phyloP scores from a whole-genome alignment of 1,140 invertebrate genomes.

The Phymastichus coffea region DNA sequence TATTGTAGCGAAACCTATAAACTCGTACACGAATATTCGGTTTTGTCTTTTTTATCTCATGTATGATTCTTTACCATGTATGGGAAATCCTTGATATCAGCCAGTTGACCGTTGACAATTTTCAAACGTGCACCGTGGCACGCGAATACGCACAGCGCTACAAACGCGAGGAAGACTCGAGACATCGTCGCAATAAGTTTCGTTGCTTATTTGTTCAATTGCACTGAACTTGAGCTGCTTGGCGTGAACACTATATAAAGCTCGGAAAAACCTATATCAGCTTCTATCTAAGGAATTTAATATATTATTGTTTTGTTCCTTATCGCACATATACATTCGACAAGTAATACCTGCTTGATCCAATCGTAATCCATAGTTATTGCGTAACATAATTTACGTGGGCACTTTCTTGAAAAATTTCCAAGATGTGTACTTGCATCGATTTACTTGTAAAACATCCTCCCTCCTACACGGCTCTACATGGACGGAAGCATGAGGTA shows the following conservation, averaged over 20 bases:
- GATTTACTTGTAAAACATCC: no score
- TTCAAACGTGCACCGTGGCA: constrained; percentile 27
- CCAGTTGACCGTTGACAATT: constrained; percentile 59
- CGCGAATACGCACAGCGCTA: not conserved
- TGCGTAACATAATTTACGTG: no score
- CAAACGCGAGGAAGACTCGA: not conserved
- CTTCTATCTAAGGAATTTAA: constrained; percentile 1
- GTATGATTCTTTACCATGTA: constrained; percentile 62
- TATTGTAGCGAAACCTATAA: constrained; percentile 43
- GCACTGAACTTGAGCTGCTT: not conserved
- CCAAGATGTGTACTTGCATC: no score
- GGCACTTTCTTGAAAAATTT: no score
- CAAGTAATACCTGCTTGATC: no score
- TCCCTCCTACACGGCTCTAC: no score
- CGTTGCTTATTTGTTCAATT: no score
- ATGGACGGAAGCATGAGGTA: no score
- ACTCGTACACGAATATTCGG: not conserved
- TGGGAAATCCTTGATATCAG: constrained; percentile 57
- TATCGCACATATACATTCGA: no score
- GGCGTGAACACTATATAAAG: constrained; percentile 2
- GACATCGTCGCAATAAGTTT: no score
- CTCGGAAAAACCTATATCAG: no score
- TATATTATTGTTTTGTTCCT: constrained; percentile 7
- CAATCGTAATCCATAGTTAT: no score
- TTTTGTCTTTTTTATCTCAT: constrained; percentile 26